Base-by-base conservation (phyloP, 2,113 vertebrate species). In the Toxotes jaculatrix region DNA sequence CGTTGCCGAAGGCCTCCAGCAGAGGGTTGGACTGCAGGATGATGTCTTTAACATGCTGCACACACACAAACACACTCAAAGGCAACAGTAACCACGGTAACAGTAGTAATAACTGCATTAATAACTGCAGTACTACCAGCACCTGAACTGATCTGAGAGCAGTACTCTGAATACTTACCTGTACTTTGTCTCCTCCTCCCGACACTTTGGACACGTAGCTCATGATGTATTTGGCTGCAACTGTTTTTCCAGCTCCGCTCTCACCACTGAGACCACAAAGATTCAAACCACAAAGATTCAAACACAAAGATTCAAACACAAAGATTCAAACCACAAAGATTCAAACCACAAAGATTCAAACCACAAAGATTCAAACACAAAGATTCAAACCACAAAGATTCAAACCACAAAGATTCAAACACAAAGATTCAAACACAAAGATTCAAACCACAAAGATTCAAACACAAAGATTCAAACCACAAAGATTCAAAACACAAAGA, bases 11-110 rank as follows among this genome's bases (percentile, higher is more conserved):
- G 34, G 98, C 98, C 89, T 99, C 98, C 17, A 99, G 96, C 47
- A 99, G 95, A 0, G 98, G 98, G 86, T 99, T 99, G 69, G 98
- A 99, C 91, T 99, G 97, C 34, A 99, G 95, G 90, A 99, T 99
- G 90, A 99, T 99, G 81, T 99, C 98, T 92, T 99, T 99, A 17
- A 99, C 97, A 0, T 97, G 97, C 98, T 99, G 93, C 56, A 56
- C 1, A 75, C 40, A 77, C 49, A 72, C 17, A 57, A 17, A 51
- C 74, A 49, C 13, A 42, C 23, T 12, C 19, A 36, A 4, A 0
- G 4, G 38, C 3, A 27, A 4, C 10, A 49, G 60, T 68, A 40
- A 69, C 79, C 40, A 40, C 36, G 16, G 63, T 4, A 47, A 65
- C 45, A 1, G 34, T 0, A 31, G 8, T 17, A 53, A 13, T n/a